Percentiles rank a stretch among this genome's conserved stretches.
Conservation (phyloP, 1,140 invertebrate genomes). For the Megalonaias nervosa region DNA sequence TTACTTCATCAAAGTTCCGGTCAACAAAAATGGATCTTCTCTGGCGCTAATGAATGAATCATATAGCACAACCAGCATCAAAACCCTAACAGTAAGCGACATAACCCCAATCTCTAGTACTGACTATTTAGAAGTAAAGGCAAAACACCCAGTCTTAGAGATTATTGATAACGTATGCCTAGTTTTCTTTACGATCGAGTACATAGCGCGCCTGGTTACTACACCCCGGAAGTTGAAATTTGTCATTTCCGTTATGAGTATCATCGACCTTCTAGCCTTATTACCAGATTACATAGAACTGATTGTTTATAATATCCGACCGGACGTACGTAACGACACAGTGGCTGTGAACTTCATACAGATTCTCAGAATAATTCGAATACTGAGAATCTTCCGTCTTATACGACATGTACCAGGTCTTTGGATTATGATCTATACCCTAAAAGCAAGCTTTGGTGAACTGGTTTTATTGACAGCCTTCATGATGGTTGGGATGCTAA, state of each 20-base stretch:
- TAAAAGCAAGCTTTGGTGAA: constrained; percentile 98
- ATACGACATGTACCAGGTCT: constrained; percentile 91
- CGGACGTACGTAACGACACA: not conserved
- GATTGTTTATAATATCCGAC: constrained; percentile 25
- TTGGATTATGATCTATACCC: constrained; percentile 96
- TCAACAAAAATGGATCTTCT: not conserved
- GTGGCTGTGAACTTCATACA: constrained; percentile 14
- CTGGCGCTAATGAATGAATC: not conserved
- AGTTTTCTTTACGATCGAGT: constrained; percentile 71
- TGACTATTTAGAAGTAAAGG: not conserved
- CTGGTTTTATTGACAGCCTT: constrained; percentile 98
- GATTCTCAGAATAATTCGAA: constrained; percentile 42
- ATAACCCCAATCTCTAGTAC: not conserved
- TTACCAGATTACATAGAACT: constrained; percentile 64
- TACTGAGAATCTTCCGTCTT: constrained; percentile 48
- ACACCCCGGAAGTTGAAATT: constrained; percentile 67
- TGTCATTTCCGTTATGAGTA: constrained; percentile 71
- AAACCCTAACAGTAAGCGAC: not conserved
- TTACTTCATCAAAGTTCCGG: not conserved
- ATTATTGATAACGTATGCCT: constrained; percentile 65
- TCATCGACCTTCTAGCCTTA: constrained; percentile 70
- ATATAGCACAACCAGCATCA: constrained; percentile 1
- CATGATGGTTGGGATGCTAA: constrained; percentile 97
- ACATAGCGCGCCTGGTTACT: constrained; percentile 65
- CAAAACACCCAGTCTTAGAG: constrained; percentile 35